Base-by-base conservation (phyloP, 37 sponge, comb jelly and placozoan species). In the Cliona cf. orientalis region DNA sequence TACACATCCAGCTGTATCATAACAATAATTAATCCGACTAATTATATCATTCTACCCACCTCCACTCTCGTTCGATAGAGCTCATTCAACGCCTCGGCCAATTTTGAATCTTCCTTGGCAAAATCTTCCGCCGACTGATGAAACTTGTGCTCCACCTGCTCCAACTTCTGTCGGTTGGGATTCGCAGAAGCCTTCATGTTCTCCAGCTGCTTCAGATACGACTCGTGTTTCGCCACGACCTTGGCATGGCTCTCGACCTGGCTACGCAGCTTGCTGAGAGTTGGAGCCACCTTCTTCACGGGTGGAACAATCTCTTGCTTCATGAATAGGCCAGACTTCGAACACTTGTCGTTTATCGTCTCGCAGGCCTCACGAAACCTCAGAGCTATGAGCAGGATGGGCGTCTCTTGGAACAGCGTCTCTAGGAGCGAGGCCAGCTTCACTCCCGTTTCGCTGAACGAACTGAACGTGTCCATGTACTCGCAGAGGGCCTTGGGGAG, bases 351-450 rank as follows among this genome's bases (percentile, higher is more conserved):
- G 19, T 44, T 33, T 31, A 91, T 55, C 58, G 28, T 34, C 46
- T 91, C 91, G 59, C 81, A 84, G 17, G 78, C 72, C 25, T 91
- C 91, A 37, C 74, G 57, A 55, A 65, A 91, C 26, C 82, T 31
- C 23, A 76, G 53, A 3, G 88, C 88, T 39, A 91, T 58, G 57
- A 72, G 9, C 0, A 71, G 72, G 25, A 91, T 33, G 19, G 91
- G 87, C 25, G 91, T 80, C 7, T 91, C 91, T 66, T 79, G 71
- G 33, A 90, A 78, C 17, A 90, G 62, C 19, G 72, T 90, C 42
- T 69, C 90, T 40, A 90, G 67, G 0, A 83, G 79, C 17, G 78
- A 77, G 45, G 90, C 80, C 2, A 90, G 76, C 43, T 79, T 66
- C 3, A 79, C 42, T 7, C 84, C 90, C 2, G 85, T 26, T 32